These are phyloP conservation scores for Atherinomorus stipes DNA, from an alignment of 2,113 vertebrate species.

Conservation along the genomic window DNA sequence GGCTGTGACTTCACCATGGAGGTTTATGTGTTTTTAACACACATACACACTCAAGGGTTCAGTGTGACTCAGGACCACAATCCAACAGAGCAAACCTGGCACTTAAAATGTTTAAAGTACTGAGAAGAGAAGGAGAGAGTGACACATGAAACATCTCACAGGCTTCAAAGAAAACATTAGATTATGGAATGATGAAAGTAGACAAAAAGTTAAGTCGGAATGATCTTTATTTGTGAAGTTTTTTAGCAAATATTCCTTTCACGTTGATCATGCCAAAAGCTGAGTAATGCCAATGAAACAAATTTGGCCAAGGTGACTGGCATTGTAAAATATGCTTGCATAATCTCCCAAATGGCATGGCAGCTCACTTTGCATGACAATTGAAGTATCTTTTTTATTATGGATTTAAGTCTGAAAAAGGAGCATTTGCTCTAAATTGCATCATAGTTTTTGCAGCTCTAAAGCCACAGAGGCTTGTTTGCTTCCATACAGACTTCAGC, in stretches of 20 bases:
- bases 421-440: background rate
- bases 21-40: slow-evolving; percentile 60
- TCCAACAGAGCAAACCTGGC: slow-evolving; percentile 63
- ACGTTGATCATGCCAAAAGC: slow-evolving; percentile 47
- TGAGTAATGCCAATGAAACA: slow-evolving; percentile 72
- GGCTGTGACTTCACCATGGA: slow-evolving; percentile 67
- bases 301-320: slow-evolving; percentile 58
- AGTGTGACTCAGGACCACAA: slow-evolving; percentile 57
- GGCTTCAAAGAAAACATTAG: slow-evolving; percentile 41
- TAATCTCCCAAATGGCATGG: slow-evolving; percentile 61
- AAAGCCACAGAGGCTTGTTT: background rate
- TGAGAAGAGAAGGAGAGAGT: slow-evolving; percentile 49
- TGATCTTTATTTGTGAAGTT: slow-evolving; percentile 22
- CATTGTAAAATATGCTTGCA: slow-evolving; percentile 64
- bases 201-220: slow-evolving; percentile 5
- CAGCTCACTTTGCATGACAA: slow-evolving; percentile 26
- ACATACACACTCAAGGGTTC: slow-evolving; percentile 28
- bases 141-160: slow-evolving; percentile 51
- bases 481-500: background rate
- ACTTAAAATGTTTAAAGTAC: slow-evolving; percentile 54
- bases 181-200: slow-evolving; percentile 42
- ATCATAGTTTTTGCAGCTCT: background rate
- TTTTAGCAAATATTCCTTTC: slow-evolving; percentile 55
- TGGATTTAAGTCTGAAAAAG: slow-evolving; percentile 10
- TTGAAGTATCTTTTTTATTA: slow-evolving; percentile 25